Evolutionary conservation across 1,140 invertebrate species (phyloP).

Genomic region (Macrostomum lignano): DNA sequence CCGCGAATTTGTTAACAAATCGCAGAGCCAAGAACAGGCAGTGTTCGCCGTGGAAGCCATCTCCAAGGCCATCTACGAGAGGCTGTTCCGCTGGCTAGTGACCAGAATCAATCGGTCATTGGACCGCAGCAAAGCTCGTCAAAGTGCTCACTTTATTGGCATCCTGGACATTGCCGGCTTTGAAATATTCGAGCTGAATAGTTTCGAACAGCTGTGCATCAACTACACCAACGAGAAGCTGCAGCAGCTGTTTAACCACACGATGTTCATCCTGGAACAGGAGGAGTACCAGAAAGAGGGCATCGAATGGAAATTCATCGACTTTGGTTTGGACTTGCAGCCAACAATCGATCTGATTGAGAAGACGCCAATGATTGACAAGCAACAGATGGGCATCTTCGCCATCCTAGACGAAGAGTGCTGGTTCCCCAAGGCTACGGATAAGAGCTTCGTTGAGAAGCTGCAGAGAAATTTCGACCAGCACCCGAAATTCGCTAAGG

Average conservation of each 20-base stretch:
- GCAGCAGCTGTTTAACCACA: conserved; percentile 97
- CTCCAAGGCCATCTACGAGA: conserved; percentile 85
- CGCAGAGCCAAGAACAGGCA: conserved; percentile 93
- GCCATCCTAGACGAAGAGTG: conserved; percentile 89
- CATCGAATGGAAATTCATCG: conserved; percentile 99
- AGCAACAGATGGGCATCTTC: conserved; percentile 78
- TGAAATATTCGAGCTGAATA: conserved; percentile 66
- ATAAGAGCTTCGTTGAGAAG: conserved; percentile 94
- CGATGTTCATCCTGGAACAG: conserved; percentile 98
- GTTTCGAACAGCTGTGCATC: conserved; percentile 88
- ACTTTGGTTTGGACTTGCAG: conserved; percentile 91
- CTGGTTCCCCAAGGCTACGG: conserved; percentile 95
- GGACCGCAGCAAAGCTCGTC: conserved; percentile 82
- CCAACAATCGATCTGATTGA: conserved; percentile 97
- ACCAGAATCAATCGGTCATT: conserved; percentile 75
- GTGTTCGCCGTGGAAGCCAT: conserved; percentile 97
- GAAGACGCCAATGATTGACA: conserved; percentile 39
- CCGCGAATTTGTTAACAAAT: conserved; percentile 85
- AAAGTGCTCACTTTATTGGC: conserved; percentile 92
- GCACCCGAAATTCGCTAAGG: conserved; percentile 91
- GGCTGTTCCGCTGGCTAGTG: conserved; percentile 94
- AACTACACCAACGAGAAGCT: conserved; percentile 99
- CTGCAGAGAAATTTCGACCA: conserved; percentile 62
- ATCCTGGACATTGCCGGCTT: conserved; percentile 99
- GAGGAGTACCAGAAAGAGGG: conserved; percentile 96